Evolutionary conservation across 2,888 invertebrate species (phyloP).

Genomic region (Rambutsinella grinnellia): DNA sequence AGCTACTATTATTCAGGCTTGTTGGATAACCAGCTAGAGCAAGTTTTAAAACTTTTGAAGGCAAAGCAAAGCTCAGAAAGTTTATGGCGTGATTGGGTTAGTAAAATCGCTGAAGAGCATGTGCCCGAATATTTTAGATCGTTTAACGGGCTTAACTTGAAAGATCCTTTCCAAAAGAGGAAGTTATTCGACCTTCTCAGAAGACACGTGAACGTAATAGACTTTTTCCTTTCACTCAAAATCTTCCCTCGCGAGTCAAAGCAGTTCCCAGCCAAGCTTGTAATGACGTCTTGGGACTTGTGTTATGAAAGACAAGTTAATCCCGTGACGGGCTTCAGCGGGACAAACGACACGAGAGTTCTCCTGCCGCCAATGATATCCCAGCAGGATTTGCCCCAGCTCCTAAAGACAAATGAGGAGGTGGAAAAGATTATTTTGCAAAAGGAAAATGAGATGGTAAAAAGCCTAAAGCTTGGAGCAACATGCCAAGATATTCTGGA

Average conservation of each 20-base stretch:
- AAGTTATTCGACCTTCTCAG: slow-evolving; percentile 8
- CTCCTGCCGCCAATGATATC: slow-evolving; percentile 44
- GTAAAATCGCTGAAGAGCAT: background rate
- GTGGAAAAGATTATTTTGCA: slow-evolving; percentile 22
- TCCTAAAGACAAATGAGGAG: slow-evolving; percentile 42
- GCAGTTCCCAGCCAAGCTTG: slow-evolving; percentile 43
- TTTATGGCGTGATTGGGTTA: slow-evolving; percentile 8
- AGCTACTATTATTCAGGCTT: too few relatives aligned
- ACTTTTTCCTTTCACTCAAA: slow-evolving; percentile 6
- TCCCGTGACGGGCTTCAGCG: slow-evolving; percentile 52
- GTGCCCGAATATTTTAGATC: slow-evolving; percentile 12
- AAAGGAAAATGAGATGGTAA: slow-evolving; percentile 24
- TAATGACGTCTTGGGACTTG: slow-evolving; percentile 44
- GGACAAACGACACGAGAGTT: slow-evolving; percentile 53
- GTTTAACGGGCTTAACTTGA: slow-evolving; percentile 29
- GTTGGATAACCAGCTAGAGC: slow-evolving; percentile 17
- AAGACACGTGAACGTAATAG: slow-evolving; percentile 15
- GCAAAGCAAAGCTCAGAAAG: background rate
- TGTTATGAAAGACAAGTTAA: slow-evolving; percentile 6
- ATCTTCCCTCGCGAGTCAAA: slow-evolving; percentile 26
- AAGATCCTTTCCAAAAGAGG: slow-evolving; percentile 22
- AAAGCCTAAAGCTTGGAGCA: slow-evolving; percentile 4
- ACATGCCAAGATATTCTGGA: slow-evolving; percentile 1
- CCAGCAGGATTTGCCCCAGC: slow-evolving; percentile 43
- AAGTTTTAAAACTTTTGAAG: slow-evolving; percentile 16